These are phyloP conservation scores for Conchocele bisecta DNA, from an alignment of 2,888 invertebrate genomes.

Conservation along the genomic window DNA sequence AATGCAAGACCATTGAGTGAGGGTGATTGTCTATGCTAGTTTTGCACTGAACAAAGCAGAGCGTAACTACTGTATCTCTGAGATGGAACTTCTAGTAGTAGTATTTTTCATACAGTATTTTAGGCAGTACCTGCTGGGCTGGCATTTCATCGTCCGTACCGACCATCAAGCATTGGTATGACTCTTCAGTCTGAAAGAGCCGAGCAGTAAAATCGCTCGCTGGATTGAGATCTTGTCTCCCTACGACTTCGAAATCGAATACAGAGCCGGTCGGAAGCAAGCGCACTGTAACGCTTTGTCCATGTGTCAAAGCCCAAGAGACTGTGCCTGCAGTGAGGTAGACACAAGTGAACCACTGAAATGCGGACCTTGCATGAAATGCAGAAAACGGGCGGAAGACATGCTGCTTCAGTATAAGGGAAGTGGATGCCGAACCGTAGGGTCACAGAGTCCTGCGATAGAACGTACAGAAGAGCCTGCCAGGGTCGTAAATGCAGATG, in stretches of 20 bases:
- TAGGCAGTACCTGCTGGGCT: slow-evolving; percentile 3
- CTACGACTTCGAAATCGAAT: background rate
- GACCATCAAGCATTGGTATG: background rate
- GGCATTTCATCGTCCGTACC: background rate
- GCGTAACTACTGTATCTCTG: background rate
- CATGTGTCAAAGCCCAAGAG: background rate
- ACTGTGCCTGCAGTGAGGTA: background rate
- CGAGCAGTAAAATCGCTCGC: background rate
- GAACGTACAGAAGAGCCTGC: too few species aligned
- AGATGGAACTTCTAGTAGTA: slow-evolving; percentile 2
- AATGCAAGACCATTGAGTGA: background rate
- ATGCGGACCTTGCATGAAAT: slow-evolving; percentile 6
- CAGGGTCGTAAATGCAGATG: too few species aligned
- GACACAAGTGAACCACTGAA: background rate
- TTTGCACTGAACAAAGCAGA: slow-evolving; percentile 4
- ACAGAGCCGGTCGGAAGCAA: background rate
- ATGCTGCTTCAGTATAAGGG: background rate
- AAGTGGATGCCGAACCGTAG: too few species aligned
- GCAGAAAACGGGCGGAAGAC: background rate
- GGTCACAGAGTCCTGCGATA: too few species aligned
- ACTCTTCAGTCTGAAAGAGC: background rate
- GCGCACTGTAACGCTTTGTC: background rate
- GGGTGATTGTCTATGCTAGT: too few species aligned
- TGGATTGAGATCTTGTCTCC: background rate
- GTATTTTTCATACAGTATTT: background rate